Evolutionary conservation across 2,888 invertebrate species (phyloP).

Genomic region (Watsonalla cultraria): DNA sequence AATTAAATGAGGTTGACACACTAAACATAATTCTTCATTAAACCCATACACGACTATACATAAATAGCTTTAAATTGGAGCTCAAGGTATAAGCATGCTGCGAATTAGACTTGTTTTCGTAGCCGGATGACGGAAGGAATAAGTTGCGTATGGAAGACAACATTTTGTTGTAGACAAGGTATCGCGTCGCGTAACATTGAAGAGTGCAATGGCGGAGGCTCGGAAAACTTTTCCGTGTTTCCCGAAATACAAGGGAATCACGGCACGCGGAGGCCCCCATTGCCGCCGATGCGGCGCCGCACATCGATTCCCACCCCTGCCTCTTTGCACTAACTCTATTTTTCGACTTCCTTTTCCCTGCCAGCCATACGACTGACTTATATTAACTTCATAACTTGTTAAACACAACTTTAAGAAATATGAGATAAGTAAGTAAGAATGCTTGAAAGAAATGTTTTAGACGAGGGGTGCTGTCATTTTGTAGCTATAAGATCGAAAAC

Average conservation of each 20-base stretch:
- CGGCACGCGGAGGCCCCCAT: constrained; percentile 19
- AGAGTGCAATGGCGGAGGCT: constrained; percentile 32
- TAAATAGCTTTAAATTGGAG: too few relatives aligned
- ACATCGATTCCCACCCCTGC: constrained; percentile 43
- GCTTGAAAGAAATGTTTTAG: constrained; percentile 50
- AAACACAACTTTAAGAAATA: constrained; percentile 67
- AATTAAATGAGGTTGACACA: constrained; percentile 20
- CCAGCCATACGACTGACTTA: constrained; percentile 56
- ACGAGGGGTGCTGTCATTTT: constrained; percentile 37
- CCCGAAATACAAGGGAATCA: constrained; percentile 41
- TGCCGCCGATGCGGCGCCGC: constrained; percentile 47
- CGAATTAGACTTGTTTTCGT: too few relatives aligned
- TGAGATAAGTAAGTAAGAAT: constrained; percentile 55
- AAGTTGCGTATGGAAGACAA: too few relatives aligned
- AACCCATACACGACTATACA: too few relatives aligned
- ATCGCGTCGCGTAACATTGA: constrained; percentile 21
- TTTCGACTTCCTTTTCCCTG: constrained; percentile 59
- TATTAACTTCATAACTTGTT: constrained; percentile 71
- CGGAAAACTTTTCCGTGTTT: constrained; percentile 34
- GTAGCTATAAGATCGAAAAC: constrained; percentile 28
- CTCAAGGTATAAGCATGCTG: too few relatives aligned
- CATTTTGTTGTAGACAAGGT: not conserved
- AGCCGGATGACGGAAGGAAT: too few relatives aligned
- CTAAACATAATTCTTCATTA: too few relatives aligned
- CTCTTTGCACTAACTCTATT: constrained; percentile 56